Percentiles rank a stretch among this genome's conserved stretches.
These are phyloP conservation scores for Apamea monoglypha DNA, from an alignment of 2,888 invertebrate genomes.

Conservation along the genomic window DNA sequence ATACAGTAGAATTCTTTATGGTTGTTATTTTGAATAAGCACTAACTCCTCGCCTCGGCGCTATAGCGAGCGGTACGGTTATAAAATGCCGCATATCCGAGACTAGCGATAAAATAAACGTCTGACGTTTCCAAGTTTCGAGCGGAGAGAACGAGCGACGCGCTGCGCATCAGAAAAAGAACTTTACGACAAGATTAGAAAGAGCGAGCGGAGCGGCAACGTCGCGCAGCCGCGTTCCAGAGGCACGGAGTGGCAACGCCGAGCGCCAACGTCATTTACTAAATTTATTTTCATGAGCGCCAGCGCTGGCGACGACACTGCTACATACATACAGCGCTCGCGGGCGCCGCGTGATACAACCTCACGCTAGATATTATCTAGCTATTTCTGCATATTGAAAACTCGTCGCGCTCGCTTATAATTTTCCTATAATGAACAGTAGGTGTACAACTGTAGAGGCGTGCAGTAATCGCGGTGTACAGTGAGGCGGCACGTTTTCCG, in stretches of 20 bases:
- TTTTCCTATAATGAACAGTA: constrained; percentile 73
- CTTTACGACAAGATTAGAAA: constrained; percentile 91
- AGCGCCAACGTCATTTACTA: constrained; percentile 89
- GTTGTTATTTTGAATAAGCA: constrained; percentile 85
- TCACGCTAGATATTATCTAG: constrained; percentile 81
- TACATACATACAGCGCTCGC: constrained; percentile 77
- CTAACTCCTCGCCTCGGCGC: constrained; percentile 78
- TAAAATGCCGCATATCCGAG: constrained; percentile 87
- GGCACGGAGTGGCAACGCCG: constrained; percentile 87
- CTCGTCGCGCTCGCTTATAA: constrained; percentile 76
- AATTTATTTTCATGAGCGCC: constrained; percentile 90
- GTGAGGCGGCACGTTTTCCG: constrained; percentile 84
- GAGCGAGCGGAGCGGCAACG: constrained; percentile 89
- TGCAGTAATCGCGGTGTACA: constrained; percentile 77
- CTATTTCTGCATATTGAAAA: constrained; percentile 82
- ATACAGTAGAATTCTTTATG: constrained; percentile 80
- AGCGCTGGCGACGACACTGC: constrained; percentile 88
- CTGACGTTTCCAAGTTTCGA: constrained; percentile 89
- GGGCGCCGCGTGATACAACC: constrained; percentile 81
- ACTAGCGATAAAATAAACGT: constrained; percentile 89
- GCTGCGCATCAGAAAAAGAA: constrained; percentile 90
- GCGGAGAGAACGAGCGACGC: constrained; percentile 88
- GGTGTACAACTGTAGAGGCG: constrained; percentile 69
- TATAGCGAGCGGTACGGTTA: constrained; percentile 82
- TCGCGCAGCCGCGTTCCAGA: constrained; percentile 88